Base-by-base conservation (phyloP, 2,797 vertebrate species). In the Odontamblyopus rebecca region DNA sequence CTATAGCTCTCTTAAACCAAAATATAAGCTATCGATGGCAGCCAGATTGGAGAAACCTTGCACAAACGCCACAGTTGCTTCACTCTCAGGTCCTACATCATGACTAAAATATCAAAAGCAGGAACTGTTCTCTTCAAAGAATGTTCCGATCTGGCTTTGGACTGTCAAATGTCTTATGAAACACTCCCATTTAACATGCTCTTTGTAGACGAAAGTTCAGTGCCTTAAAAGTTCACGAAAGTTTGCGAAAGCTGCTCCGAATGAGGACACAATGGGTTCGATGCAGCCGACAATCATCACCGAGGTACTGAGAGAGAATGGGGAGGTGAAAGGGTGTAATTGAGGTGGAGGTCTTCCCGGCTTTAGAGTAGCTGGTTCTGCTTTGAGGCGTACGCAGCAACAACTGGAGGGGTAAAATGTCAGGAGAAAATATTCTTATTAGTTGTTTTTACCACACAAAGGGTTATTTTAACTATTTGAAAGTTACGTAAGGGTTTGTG, bases 131-230 rank as follows among this genome's bases (percentile, higher is more conserved):
- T n/a, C 38, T 38, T n/a, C 61, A 62, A 62, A 62, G 19, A 7
- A 12, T 41, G 51, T 18, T 62, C 32, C 15, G 41, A 38, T 8
- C 29, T 61, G 18, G 11, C 7, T 13, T 38, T 62, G 18, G 32
- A 23, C 32, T 41, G 35, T 23, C 5, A n/a, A 62, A 18, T 32
- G 59, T 61, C 27, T 32, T 61, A 61, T 11, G 19, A 41, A 63
- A 41, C 12, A 23, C 32, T 41, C 35, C 12, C 35, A 35, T 63
- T 12, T 41, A 35, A 41, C 63, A 65, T 65, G 63, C 61, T 63
- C 61, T 63, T 63, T 63, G 35, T 12, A 63, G 61, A 63, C 19
- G 11, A 63, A 41, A 63, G 32, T 35, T 35, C 18, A 18, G 60
- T n/a, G 15, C 30, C 6, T 63, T 63, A 38, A 63, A 63, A 38